These are phyloP conservation scores for Greenwoodochromis staneri DNA, from an alignment of 2,113 vertebrate species.

Conservation along the genomic window DNA sequence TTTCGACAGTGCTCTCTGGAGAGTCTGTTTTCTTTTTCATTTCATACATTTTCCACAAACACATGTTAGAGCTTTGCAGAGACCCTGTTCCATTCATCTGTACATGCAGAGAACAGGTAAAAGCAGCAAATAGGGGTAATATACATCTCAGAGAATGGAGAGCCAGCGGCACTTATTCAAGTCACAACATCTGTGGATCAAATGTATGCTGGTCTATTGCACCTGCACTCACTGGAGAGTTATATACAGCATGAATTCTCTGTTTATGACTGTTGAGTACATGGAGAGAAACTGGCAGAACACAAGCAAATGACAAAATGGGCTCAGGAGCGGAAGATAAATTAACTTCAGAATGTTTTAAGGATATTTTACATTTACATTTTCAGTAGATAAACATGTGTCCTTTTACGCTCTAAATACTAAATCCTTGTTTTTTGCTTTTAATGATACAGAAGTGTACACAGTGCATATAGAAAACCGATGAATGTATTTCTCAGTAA, in stretches of 20 bases:
- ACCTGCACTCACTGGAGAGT: not conserved
- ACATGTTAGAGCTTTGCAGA: not conserved
- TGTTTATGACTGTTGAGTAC: not conserved
- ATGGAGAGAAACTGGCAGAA: not conserved
- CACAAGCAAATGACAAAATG: not conserved
- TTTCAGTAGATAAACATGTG: not conserved
- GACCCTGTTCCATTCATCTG: not conserved
- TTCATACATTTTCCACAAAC: not conserved
- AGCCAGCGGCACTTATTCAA: not conserved
- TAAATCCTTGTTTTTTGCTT: not conserved
- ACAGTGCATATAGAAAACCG: not conserved
- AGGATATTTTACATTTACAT: not conserved
- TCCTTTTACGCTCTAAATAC: not conserved
- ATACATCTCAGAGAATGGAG: not conserved
- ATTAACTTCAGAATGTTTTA: not conserved
- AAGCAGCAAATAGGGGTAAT: not conserved
- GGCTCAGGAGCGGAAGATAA: not conserved
- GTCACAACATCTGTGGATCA: not conserved
- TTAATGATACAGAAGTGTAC: not conserved
- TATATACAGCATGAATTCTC: not conserved
- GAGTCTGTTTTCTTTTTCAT: not conserved
- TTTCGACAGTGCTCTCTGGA: not conserved
- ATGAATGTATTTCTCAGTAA: not conserved
- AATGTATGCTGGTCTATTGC: not conserved
- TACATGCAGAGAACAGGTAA: not conserved